Conservation (phyloP, 2,888 invertebrate species). For the Lithosia quadra region DNA sequence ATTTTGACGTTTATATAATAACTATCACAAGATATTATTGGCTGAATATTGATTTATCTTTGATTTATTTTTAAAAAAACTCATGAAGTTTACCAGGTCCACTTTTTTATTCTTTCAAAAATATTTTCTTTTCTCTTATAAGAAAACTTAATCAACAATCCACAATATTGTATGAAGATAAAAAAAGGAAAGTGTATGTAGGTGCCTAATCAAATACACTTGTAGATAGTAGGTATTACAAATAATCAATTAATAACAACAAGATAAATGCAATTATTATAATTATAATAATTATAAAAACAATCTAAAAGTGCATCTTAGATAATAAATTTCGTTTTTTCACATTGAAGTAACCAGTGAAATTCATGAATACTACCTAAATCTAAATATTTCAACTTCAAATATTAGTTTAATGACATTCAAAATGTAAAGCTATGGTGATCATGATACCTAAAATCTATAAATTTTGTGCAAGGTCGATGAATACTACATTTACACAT, state of each 20-base stretch:
- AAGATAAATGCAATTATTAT: not conserved
- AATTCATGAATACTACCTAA: too few relatives aligned
- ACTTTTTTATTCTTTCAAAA: not conserved
- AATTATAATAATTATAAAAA: too few relatives aligned
- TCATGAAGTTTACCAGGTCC: not conserved
- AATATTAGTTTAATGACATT: not conserved
- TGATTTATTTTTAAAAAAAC: not conserved
- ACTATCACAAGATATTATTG: not conserved
- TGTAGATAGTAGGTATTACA: not conserved
- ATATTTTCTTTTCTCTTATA: not conserved
- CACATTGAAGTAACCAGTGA: not conserved
- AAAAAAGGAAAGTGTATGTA: not conserved
- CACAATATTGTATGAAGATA: not conserved
- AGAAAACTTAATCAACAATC: not conserved
- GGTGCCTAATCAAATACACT: not conserved
- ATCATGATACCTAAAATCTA: not conserved
- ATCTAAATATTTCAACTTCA: not conserved
- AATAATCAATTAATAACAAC: not conserved
- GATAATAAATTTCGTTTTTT: not conserved
- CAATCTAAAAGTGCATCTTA: not conserved
- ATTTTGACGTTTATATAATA: slow-evolving; percentile 40
- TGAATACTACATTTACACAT: slow-evolving; percentile 19
- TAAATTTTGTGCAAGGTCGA: not conserved
- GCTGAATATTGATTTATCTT: not conserved
- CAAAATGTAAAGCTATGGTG: not conserved